Percentiles rank a stretch among this genome's conserved stretches.
Conservation (phyloP, 2,797 vertebrate genomes). For the Notolepis coatsorum region DNA sequence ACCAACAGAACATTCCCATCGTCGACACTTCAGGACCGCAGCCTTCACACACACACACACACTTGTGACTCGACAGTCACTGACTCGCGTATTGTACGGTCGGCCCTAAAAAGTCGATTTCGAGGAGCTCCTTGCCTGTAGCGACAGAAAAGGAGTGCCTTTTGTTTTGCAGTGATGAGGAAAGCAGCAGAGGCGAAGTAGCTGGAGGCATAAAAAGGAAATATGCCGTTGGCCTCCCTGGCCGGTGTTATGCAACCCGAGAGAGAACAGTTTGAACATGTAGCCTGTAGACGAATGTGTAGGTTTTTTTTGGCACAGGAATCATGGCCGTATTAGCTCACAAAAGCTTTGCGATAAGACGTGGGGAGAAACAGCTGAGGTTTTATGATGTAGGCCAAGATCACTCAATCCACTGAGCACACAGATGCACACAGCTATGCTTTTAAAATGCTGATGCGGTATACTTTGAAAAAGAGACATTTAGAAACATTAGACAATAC, state of each 20-base stretch:
- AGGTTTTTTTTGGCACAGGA: conserved; percentile 14
- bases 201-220: conserved; percentile 55
- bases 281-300: conserved; percentile 34
- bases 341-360: background rate
- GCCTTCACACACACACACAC: background rate
- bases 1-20: background rate
- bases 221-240: conserved; percentile 39
- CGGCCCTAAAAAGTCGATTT: conserved; percentile 22
- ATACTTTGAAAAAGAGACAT: background rate
- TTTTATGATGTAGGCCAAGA: background rate
- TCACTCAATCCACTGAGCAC: background rate
- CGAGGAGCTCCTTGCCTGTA: conserved; percentile 14
- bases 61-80: background rate
- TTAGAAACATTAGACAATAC: background rate
- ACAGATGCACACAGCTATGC: background rate
- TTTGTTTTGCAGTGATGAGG: conserved; percentile 31
- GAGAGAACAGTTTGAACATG: conserved; percentile 64
- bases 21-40: conserved; percentile 9
- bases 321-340: background rate
- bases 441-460: conserved; percentile 2
- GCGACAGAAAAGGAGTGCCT: conserved; percentile 27
- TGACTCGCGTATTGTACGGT: conserved; percentile 12
- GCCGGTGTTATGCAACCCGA: conserved; percentile 50
- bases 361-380: background rate
- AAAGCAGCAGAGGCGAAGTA: conserved; percentile 40